Base-by-base conservation (phyloP, 2,113 vertebrate genomes). In the Cochlearius cochlearius region DNA sequence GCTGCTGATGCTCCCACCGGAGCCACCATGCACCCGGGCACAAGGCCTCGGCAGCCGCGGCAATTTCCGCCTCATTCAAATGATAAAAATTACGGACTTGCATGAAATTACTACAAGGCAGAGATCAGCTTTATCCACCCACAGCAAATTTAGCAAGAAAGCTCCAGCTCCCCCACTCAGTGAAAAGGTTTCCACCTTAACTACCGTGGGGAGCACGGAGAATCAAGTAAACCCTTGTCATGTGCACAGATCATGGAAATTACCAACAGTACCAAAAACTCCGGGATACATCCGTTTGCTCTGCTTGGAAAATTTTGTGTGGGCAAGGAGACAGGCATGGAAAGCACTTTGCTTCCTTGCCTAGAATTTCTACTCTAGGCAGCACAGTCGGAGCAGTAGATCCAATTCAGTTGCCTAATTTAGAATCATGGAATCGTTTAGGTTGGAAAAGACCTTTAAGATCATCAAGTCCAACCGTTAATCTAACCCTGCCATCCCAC, bases 41-140 rank as follows among this genome's bases (percentile, higher is more conserved):
- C 0, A 0, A 69, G 34, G 41, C 27, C 15, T 34, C 41, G 32
- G 19, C 0, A 0, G 11, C 63, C 26, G 15, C 50, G 43, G 9
- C 3, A 5, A 45, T n/a, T 78, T 63, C 53, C 39, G 68, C 23
- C 36, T 30, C 11, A 49, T 27, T 39, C 36, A 13, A 5, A 0
- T 1, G 14, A 71, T 4, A n/a, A 53, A n/a, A 53, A 56, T 23
- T 14, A 41, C 25, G 0, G 0, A 9, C 36, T 49, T 55, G 9
- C 9, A 21, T 2, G 3, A 68, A 91, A 72, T 52, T 39, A 15
- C 32, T 34, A 2, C 8, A 25, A 39, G 55, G 30, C 68, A 58
- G 26, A 85, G 45, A 39, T 39, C 63, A 75, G 64, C 45, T 88
- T 92, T 38, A 91, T 23, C 30, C 36, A 50, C 30, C 15, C 1